Percentiles rank a stretch among this genome's conserved stretches.
Conservation (phyloP, 2,888 invertebrate genomes). For the Andrena marginata region DNA sequence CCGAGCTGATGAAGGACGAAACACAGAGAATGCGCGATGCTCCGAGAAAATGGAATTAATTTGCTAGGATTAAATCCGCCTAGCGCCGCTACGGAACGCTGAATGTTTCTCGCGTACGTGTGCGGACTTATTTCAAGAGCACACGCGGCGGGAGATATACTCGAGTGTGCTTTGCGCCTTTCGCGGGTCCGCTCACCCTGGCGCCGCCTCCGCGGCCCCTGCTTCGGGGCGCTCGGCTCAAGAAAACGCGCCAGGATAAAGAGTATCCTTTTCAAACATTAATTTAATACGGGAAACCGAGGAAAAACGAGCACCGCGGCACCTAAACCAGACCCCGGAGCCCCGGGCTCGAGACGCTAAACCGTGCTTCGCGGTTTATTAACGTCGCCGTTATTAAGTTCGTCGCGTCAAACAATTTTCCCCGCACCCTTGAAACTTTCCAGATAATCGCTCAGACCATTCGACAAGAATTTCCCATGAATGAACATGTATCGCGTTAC, state of each 20-base stretch:
- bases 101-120: conserved; percentile 79
- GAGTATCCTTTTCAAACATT: conserved; percentile 59
- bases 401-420: not conserved
- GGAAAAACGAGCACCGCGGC: conserved; percentile 17
- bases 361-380: conserved; percentile 41
- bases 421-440: not conserved
- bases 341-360: not conserved
- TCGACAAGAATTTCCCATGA: no score
- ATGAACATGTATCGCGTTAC: not conserved
- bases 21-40: conserved; percentile 84
- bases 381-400: conserved; percentile 18
- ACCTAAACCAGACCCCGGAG: not conserved
- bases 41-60: conserved; percentile 85
- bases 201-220: not conserved
- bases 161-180: conserved; percentile 48
- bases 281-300: conserved; percentile 44
- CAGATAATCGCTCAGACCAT: not conserved
- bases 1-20: conserved; percentile 84
- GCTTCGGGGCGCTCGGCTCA: conserved; percentile 11
- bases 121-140: conserved; percentile 73
- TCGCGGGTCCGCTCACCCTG: conserved; percentile 4
- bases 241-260: conserved; percentile 42
- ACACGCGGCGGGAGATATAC: conserved; percentile 45
- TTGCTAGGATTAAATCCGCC: conserved; percentile 84
- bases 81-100: conserved; percentile 77